Evolutionary conservation across 2,797 vertebrate species (phyloP), one percentile per base, ranked within the genome.

Genomic region (Tapera naevia): DNA sequence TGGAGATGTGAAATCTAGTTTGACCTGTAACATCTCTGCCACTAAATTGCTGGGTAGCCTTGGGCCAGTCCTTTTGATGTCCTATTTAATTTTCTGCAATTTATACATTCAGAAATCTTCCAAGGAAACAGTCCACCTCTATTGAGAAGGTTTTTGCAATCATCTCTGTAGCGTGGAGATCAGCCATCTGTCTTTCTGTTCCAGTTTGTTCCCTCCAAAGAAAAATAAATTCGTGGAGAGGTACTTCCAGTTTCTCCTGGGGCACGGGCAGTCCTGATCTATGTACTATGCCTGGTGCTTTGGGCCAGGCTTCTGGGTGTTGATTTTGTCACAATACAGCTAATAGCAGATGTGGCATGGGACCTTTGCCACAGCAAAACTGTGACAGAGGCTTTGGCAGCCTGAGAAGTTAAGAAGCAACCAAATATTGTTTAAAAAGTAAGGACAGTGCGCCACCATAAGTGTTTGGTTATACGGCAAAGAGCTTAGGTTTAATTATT

Each of bases 261-360:
- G 24, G 11, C 58, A 72, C 16, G 43, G 56, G 4, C 2, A 4
- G 17, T n/a, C 25, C 33, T 11, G 35, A 1, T 24, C 13, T 7
- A 1, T 23, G 27, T 78, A 53, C 24, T 15, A 4, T 78, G 43
- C n/a, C 39, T 28, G 15, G 35, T 83, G 21, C 17, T 67, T n/a
- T 45, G 37, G 54, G 54, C 45, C 39, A 16, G 33, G 17, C 4
- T 23, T 11, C 48, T 32, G 7, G 5, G 30, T 78, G 28, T 21
- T 3, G 1, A 3, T 65, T 81, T 60, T 30, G 27, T 27, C 80
- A 45, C 24, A 48, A 7, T 13, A 9, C 9, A 74, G 28, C 15
- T 56, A 30, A 17, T 2, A 69, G 57, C 51, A 61, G 39, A 14
- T 27, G 1, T 1, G 2, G 39, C 81, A 35, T 0, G 1, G 50